Conservation (phyloP, 2,888 invertebrate species). For the Yponomeuta plumbellus region DNA sequence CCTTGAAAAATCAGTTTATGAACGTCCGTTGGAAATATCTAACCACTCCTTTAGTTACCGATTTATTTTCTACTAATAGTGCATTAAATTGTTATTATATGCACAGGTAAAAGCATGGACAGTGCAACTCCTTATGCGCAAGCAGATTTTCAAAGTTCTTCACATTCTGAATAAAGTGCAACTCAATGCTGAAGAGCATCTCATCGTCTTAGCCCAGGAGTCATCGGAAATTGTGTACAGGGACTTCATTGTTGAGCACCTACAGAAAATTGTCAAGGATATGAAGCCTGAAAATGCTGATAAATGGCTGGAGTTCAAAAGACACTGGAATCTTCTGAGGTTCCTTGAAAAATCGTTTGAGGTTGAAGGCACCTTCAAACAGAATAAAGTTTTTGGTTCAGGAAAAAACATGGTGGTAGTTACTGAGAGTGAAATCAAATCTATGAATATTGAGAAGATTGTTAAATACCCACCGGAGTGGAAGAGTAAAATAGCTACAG, state of each 20-base stretch:
- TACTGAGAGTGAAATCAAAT: constrained; percentile 67
- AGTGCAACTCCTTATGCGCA: constrained; percentile 75
- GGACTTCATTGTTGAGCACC: constrained; percentile 80
- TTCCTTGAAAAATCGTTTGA: constrained; percentile 69
- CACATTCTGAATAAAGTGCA: constrained; percentile 80
- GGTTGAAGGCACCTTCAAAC: constrained; percentile 64
- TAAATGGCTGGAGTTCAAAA: constrained; percentile 54
- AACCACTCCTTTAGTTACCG: too few species aligned
- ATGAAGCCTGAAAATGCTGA: constrained; percentile 45
- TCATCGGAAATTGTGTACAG: constrained; percentile 77
- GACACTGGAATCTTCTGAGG: constrained; percentile 62
- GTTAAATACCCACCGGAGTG: constrained; percentile 63
- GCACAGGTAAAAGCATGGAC: constrained; percentile 79
- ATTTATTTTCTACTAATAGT: too few species aligned
- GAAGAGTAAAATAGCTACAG: constrained; percentile 75
- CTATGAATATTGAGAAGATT: constrained; percentile 66
- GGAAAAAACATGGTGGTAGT: constrained; percentile 60
- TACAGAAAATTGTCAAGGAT: constrained; percentile 70
- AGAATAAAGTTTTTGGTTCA: constrained; percentile 66
- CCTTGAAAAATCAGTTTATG: neutral
- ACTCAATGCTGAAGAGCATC: constrained; percentile 74
- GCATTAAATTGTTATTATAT: neutral
- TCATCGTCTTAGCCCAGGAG: constrained; percentile 75
- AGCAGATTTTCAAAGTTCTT: constrained; percentile 80
- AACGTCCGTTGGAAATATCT: too few species aligned